Base-by-base conservation (phyloP, 2,113 vertebrate species). In the Lagenorhynchus albirostris region DNA sequence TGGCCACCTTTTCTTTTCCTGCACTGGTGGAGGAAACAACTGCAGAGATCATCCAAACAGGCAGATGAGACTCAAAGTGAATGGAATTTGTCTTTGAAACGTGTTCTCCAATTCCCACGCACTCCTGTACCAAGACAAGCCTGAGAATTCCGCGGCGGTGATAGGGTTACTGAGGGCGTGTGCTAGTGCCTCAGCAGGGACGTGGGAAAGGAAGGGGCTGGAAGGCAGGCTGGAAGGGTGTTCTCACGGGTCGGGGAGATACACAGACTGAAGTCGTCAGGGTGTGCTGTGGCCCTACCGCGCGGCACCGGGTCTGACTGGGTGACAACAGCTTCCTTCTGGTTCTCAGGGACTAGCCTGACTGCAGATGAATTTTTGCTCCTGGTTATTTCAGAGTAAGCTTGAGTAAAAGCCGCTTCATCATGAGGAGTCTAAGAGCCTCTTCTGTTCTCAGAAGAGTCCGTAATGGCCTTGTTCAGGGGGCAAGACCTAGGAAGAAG, bases 101-200 rank as follows among this genome's bases (percentile, higher is more conserved):
- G 6, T 8, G 29, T 4, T 47, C 55, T 53, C 88, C 9, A 23
- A 31, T n/a, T 62, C 12, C 18, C 41, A 36, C 0, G 6, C 12
- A 14, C 29, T 60, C 33, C 50, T 13, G 62, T 20, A 21, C n/a
- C 11, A 8, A 62, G 55, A 53, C 12, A 14, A 81, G 38, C 5
- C 6, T 5, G 60, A 62, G 20, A 7, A 25, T 8, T 47, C 47
- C 47, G 47, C 33, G 20, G 70, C 15, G 29, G 11, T 0, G 33
- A 36, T 0, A 1, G 36, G 60, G 18, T 6, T 2, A 12, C 38
- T 2, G 29, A 91, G 13, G 4, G 33, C 11, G 1, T 18, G 3
- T 0, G 15, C 1, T 1, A 18, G 2, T 74, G 38, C 71, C 9
- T 55, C 3, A 0, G 20, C 4, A 1, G 0, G 1, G 33, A 60